Conservation (phyloP, 2,113 vertebrate species). For the Etheostoma spectabile region DNA sequence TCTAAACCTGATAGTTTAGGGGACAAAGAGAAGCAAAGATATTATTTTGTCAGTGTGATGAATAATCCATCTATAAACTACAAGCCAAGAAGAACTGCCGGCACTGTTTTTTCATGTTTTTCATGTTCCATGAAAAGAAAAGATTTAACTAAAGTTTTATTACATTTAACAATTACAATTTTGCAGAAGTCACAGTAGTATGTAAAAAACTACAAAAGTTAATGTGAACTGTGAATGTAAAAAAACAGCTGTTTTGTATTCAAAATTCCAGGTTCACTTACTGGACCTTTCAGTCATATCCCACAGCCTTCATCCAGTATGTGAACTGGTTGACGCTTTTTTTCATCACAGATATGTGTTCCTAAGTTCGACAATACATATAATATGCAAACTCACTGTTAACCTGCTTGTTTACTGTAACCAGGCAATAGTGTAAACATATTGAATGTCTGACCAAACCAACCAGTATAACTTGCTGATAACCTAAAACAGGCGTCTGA, state of each 20-base stretch:
- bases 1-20: neutral
- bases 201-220: neutral
- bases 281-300: neutral
- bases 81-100: neutral
- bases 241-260: conserved; percentile 4
- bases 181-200: neutral
- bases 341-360: neutral
- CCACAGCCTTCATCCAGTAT: neutral
- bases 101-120: neutral
- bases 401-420: neutral
- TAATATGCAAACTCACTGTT: neutral
- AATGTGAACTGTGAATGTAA: neutral
- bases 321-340: neutral
- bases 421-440: neutral
- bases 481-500: conserved; percentile 23
- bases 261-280: no score
- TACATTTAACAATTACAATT: neutral
- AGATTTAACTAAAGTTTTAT: neutral
- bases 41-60: neutral
- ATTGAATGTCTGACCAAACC: conserved; percentile 8
- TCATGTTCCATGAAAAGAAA: neutral
- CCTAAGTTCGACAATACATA: neutral
- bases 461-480: conserved; percentile 19
- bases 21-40: neutral
- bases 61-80: neutral